Evolutionary conservation across 2,888 invertebrate genomes (phyloP).

Genomic region (Chloroclystis v-ata): DNA sequence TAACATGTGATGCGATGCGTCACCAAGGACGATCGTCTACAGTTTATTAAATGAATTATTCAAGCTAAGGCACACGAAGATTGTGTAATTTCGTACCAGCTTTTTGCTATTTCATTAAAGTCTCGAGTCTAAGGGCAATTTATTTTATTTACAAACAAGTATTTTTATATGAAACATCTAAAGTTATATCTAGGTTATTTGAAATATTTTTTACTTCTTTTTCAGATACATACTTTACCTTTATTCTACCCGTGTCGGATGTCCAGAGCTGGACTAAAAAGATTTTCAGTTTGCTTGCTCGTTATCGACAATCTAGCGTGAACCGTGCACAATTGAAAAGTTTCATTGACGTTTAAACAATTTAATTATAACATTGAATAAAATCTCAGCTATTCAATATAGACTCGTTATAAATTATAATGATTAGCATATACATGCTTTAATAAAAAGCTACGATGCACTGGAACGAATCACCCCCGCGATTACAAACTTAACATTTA

Average conservation of each 20-base stretch:
- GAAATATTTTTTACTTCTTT: no score
- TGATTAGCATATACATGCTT: slow-evolving; percentile 47
- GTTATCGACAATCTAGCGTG: no score
- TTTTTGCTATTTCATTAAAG: slow-evolving; percentile 8
- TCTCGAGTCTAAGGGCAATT: not conserved
- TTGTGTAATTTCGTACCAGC: slow-evolving; percentile 16
- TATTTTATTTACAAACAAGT: not conserved
- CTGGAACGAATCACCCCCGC: slow-evolving; percentile 67
- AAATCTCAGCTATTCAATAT: not conserved
- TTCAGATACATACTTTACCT: no score
- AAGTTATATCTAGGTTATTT: not conserved
- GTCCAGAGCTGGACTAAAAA: no score
- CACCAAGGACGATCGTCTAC: slow-evolving; percentile 39
- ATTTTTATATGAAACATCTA: not conserved
- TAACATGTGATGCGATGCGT: slow-evolving; percentile 28
- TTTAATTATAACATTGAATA: not conserved
- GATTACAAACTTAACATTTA: slow-evolving; percentile 32
- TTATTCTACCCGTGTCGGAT: no score
- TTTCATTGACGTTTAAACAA: not conserved
- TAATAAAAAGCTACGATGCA: slow-evolving; percentile 60
- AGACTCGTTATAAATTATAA: slow-evolving; percentile 19
- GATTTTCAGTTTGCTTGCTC: no score
- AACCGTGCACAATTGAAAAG: no score
- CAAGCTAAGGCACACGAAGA: slow-evolving; percentile 17
- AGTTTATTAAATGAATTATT: slow-evolving; percentile 43